phyloP scores from a whole-genome alignment of 2,888 invertebrate species.

The Griposia aprilina region DNA sequence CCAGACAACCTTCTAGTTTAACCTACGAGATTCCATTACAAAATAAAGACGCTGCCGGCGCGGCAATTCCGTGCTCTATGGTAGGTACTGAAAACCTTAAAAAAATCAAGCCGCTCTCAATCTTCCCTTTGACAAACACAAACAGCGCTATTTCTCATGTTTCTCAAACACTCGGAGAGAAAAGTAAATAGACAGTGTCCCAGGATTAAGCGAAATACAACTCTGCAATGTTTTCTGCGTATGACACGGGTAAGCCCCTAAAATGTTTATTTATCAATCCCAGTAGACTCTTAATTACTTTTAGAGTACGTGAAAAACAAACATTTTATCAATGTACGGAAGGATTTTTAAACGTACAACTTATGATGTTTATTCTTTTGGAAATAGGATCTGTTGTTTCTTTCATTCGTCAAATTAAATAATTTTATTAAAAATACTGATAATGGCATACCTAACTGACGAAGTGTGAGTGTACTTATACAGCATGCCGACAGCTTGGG shows the following conservation, averaged over 20 bases:
- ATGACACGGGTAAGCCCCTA: constrained; percentile 12
- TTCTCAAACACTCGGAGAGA: constrained; percentile 1
- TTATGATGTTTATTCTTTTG: background rate
- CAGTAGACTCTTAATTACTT: constrained; percentile 8
- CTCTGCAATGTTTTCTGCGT: constrained; percentile 9
- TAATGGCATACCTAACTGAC: background rate
- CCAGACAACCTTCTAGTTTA: no score
- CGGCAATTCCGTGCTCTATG: no score
- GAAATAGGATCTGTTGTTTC: no score
- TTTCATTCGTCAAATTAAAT: no score
- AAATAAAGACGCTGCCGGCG: no score
- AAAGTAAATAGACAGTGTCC: constrained; percentile 8
- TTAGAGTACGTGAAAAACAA: constrained; percentile 5
- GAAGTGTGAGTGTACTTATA: background rate
- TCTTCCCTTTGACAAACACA: constrained; percentile 8
- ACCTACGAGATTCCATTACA: no score
- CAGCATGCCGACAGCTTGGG: background rate
- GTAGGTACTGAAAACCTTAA: background rate
- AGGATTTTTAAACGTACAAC: background rate
- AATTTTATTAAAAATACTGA: no score
- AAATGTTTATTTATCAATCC: constrained; percentile 11
- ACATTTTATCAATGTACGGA: background rate
- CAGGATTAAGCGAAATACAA: background rate
- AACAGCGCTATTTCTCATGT: background rate
- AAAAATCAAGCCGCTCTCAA: constrained; percentile 8